phyloP scores from a whole-genome alignment of 2,113 vertebrate species.

The Osmerus eperlanus region DNA sequence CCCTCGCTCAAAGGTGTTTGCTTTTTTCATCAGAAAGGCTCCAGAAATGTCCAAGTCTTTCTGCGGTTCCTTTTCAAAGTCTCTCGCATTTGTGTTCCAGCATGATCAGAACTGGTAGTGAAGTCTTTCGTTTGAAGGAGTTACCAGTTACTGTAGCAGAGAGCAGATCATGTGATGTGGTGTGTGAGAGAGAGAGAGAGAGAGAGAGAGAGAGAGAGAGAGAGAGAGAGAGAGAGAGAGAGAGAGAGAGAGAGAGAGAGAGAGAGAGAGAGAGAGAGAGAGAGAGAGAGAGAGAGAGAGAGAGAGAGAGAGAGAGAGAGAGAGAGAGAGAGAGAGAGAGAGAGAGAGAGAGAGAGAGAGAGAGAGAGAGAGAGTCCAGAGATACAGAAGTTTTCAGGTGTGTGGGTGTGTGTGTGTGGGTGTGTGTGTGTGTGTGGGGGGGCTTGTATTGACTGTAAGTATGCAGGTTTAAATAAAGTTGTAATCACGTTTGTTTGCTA shows the following conservation, averaged over 20 bases:
- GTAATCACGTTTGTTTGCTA: too few species aligned
- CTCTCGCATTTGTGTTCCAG: conserved; percentile 41
- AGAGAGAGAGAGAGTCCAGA: conserved; percentile 31
- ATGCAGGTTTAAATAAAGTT: too few species aligned
- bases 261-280: too few species aligned
- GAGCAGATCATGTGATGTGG: not conserved
- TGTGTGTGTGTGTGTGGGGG: too few species aligned
- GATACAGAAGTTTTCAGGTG: conserved; percentile 24
- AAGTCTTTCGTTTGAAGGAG: conserved; percentile 44
- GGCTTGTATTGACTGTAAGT: too few species aligned
- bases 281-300: not conserved
- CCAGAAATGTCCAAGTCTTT: conserved; percentile 33
- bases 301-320: too few species aligned
- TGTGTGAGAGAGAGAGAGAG: too few species aligned
- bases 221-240: too few species aligned
- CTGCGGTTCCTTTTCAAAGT: conserved; percentile 42
- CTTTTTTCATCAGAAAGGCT: conserved; percentile 33
- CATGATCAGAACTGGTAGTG: conserved; percentile 46
- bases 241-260: too few species aligned
- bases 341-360: too few species aligned
- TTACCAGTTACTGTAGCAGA: conserved; percentile 35
- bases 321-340: too few species aligned
- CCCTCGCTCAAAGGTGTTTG: conserved; percentile 26
- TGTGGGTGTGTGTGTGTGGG: conserved; percentile 4
- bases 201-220: too few species aligned